Percentiles rank a stretch among this genome's conserved stretches.
Conservation (phyloP, 2,888 invertebrate genomes). For the Melinopterus prodromus region DNA sequence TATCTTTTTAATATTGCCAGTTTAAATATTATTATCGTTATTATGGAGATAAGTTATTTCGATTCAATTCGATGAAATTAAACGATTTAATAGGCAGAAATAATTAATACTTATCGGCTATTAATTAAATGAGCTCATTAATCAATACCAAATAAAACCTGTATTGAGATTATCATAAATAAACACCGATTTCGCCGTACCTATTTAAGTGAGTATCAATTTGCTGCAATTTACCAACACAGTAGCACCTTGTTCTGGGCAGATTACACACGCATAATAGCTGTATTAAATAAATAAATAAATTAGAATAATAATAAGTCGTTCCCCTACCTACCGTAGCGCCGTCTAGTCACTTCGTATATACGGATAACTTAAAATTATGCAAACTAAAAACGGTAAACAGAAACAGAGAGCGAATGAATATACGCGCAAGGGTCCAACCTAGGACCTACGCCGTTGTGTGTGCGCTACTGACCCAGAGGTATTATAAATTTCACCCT, state of each 20-base stretch:
- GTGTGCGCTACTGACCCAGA: constrained; percentile 35
- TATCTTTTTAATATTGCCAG: too few relatives aligned
- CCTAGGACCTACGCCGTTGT: neutral
- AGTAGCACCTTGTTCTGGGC: neutral
- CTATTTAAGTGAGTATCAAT: neutral
- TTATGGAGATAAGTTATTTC: too few relatives aligned
- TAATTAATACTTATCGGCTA: too few relatives aligned
- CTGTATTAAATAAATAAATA: constrained; percentile 21
- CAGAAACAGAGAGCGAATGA: neutral
- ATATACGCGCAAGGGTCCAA: neutral
- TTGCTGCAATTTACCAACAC: neutral
- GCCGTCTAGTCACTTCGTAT: neutral
- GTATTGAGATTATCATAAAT: neutral
- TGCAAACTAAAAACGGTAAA: neutral
- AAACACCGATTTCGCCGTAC: neutral
- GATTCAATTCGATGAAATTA: too few relatives aligned
- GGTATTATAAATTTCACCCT: constrained; percentile 53
- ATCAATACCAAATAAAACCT: neutral
- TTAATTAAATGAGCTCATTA: neutral
- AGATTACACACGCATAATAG: neutral
- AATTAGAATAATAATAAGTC: constrained; percentile 17
- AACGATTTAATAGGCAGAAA: too few relatives aligned
- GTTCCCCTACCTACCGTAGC: neutral
- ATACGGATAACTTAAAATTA: neutral
- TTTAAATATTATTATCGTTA: too few relatives aligned